Conservation (phyloP, 2,113 vertebrate genomes). For the Meleagris gallopavo region DNA sequence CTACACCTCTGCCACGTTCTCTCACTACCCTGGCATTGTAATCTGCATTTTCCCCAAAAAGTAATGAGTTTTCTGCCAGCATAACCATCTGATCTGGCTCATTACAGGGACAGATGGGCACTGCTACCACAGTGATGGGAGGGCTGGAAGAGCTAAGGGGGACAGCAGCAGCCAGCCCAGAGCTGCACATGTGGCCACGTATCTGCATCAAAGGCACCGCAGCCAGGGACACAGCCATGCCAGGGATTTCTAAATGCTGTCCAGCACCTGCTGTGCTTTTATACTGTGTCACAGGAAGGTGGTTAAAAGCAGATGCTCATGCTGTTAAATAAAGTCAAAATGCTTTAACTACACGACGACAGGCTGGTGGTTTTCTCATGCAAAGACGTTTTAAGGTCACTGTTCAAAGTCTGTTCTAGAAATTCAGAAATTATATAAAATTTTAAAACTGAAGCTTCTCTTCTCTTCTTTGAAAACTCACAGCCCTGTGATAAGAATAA, state of each 20-base stretch:
- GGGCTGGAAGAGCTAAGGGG: not conserved
- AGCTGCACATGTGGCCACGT: too few species aligned
- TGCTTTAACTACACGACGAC: not conserved
- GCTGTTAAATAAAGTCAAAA: not conserved
- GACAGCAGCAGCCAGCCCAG: not conserved
- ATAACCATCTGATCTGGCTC: not conserved
- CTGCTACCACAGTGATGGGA: not conserved
- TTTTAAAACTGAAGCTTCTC: not conserved
- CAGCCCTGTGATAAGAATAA: not conserved
- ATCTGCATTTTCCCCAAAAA: not conserved
- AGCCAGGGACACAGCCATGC: fast-evolving
- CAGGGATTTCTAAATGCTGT: not conserved
- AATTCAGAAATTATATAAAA: not conserved
- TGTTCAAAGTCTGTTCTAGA: not conserved
- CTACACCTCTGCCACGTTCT: not conserved
- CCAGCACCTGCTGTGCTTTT: not conserved
- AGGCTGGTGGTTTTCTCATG: not conserved
- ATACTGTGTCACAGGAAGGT: not conserved
- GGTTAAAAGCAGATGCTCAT: not conserved
- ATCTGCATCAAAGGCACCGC: not conserved
- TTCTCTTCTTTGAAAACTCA: not conserved
- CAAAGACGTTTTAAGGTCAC: not conserved
- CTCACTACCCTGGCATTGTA: not conserved
- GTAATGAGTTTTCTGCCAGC: not conserved
- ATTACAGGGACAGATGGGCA: not conserved